Conservation (phyloP, 2,888 invertebrate genomes). For the Oscheius sp. region DNA sequence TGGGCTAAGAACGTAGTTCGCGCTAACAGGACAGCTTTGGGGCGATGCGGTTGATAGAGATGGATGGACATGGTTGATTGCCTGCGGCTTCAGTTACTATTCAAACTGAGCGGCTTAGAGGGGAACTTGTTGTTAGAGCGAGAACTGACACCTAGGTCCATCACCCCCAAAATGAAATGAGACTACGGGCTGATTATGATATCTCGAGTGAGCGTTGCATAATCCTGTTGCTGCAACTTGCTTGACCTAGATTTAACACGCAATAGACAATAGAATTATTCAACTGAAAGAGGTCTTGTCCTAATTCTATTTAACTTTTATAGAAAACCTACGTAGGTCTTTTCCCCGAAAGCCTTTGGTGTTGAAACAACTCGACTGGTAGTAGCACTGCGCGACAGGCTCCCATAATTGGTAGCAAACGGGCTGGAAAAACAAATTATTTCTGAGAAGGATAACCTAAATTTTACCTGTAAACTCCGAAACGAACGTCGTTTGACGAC, state of each 20-base stretch:
- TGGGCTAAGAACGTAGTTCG: conserved; percentile 22
- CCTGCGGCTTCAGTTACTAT: not conserved
- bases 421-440: conserved; percentile 12
- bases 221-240: conserved; percentile 21
- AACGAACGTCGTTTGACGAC: conserved; percentile 24
- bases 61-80: conserved; percentile 9
- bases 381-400: conserved; percentile 24
- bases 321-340: conserved; percentile 45
- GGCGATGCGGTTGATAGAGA: conserved; percentile 13
- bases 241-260: conserved; percentile 11
- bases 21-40: conserved; percentile 24
- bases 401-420: conserved; percentile 19
- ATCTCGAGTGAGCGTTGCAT: conserved; percentile 28
- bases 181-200: conserved; percentile 30
- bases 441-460: not conserved
- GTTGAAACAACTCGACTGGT: conserved; percentile 20
- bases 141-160: not conserved
- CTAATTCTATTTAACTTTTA: not conserved
- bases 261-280: conserved; percentile 3
- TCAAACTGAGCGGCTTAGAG: conserved; percentile 19
- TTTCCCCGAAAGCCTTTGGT: conserved; percentile 48
- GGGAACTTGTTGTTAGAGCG: conserved; percentile 6
- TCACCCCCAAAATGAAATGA: conserved; percentile 9
- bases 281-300: not conserved
- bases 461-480: conserved; percentile 20